Conservation (phyloP, 2,888 invertebrate genomes). For the Rotaria socialis region DNA sequence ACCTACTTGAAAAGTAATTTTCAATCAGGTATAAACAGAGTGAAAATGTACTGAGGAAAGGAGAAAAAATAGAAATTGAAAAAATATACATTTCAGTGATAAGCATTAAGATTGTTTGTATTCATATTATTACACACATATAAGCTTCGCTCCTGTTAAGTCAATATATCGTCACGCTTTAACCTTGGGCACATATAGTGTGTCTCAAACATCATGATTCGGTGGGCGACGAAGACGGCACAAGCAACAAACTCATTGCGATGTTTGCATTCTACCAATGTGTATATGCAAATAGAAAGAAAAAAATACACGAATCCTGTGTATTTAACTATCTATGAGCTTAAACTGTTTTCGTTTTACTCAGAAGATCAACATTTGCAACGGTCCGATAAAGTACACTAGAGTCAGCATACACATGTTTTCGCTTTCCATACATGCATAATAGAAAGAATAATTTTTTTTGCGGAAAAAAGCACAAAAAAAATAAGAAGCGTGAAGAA, state of each 20-base stretch:
- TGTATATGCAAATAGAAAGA: neutral
- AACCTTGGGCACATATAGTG: constrained; percentile 7
- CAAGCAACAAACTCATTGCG: neutral
- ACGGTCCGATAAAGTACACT: neutral
- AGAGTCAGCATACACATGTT: neutral
- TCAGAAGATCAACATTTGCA: neutral
- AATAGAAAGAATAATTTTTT: neutral
- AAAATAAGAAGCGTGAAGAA: neutral
- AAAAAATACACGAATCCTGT: neutral
- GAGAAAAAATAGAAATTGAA: no score
- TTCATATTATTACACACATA: neutral
- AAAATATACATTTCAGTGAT: no score
- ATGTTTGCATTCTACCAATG: neutral
- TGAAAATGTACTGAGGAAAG: no score
- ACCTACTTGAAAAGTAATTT: no score
- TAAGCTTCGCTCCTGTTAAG: neutral
- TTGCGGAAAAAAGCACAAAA: neutral
- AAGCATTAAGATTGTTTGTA: no score
- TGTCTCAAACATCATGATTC: neutral
- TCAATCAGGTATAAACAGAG: no score
- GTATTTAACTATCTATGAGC: no score
- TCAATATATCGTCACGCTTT: constrained; percentile 1
- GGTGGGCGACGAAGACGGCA: neutral
- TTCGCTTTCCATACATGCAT: neutral
- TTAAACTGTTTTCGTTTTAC: neutral